phyloP scores from a whole-genome alignment of 2,113 vertebrate genomes.

The Ageneiosus marmoratus region DNA sequence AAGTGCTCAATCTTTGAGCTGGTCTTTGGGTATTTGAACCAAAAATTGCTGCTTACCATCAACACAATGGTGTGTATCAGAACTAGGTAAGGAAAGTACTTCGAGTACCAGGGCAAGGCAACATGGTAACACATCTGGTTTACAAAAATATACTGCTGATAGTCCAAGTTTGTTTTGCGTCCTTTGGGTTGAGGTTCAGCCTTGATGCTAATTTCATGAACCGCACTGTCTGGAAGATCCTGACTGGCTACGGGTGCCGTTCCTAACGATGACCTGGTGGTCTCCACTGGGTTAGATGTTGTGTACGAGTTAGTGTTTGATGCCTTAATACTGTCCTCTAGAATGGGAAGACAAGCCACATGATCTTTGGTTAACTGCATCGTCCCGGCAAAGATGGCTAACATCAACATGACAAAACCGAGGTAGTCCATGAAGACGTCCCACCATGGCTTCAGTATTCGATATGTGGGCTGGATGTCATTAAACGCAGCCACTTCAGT shows the following conservation, averaged over 20 bases:
- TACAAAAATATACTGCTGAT: conserved; percentile 95
- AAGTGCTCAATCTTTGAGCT: conserved; percentile 98
- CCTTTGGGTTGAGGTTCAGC: conserved; percentile 77
- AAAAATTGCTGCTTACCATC: conserved; percentile 99
- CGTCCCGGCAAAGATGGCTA: conserved; percentile 96
- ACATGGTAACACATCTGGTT: conserved; percentile 98
- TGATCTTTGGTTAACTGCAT: conserved; percentile 99
- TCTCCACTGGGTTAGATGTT: conserved; percentile 26
- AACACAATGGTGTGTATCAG: conserved; percentile 94
- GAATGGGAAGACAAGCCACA: conserved; percentile 89
- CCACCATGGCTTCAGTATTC: conserved; percentile 99
- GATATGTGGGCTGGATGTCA: conserved; percentile 95
- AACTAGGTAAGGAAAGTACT: conserved; percentile 96
- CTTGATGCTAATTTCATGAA: conserved; percentile 54
- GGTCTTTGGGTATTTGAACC: conserved; percentile 98
- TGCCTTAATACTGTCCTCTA: conserved; percentile 67
- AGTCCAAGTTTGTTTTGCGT: conserved; percentile 90
- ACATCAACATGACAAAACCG: conserved; percentile 94
- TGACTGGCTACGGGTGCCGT: conserved; percentile 56
- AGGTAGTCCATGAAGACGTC: conserved; percentile 99
- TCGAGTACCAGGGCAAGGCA: conserved; percentile 97
- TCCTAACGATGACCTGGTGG: conserved; percentile 27
- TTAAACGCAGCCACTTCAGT: conserved; percentile 95
- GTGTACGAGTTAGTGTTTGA: conserved; percentile 3
- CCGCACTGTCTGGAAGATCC: conserved; percentile 58